phyloP scores from a whole-genome alignment of 2,888 invertebrate genomes.

The Drymonia ruficornis region DNA sequence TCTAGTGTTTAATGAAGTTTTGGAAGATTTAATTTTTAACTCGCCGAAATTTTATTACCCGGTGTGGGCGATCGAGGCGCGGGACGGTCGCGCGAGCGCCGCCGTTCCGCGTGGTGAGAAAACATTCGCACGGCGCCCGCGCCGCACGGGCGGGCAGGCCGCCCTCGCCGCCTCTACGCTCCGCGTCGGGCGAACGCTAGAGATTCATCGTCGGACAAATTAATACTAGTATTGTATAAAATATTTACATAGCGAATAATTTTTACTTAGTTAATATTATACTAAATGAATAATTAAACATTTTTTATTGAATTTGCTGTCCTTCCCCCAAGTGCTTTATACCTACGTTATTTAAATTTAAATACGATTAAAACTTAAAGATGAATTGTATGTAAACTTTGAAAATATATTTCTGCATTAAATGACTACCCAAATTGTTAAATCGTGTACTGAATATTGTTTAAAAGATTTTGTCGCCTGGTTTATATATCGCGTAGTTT shows the following conservation, averaged over 20 bases:
- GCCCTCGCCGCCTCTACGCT: conserved; percentile 62
- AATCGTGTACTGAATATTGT: conserved; percentile 70
- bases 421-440: conserved; percentile 78
- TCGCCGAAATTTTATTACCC: conserved; percentile 84
- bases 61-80: conserved; percentile 79
- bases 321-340: conserved; percentile 86
- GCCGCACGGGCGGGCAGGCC: conserved; percentile 29
- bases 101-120: conserved; percentile 61
- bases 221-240: conserved; percentile 83
- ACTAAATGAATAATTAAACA: conserved; percentile 81
- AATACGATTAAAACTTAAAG: conserved; percentile 81
- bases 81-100: conserved; percentile 36
- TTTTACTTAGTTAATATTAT: conserved; percentile 83
- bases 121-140: conserved; percentile 6
- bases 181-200: conserved; percentile 79
- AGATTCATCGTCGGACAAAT: conserved; percentile 79
- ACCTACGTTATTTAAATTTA: conserved; percentile 84
- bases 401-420: conserved; percentile 78
- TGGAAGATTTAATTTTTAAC: conserved; percentile 84
- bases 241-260: conserved; percentile 84
- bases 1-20: conserved; percentile 83
- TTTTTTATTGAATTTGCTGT: conserved; percentile 86
- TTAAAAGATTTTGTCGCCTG: conserved; percentile 76
- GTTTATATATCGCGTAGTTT: conserved; percentile 42
- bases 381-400: conserved; percentile 81